Base-by-base conservation (phyloP, 2,113 vertebrate species). In the Prionailurus bengalensis region DNA sequence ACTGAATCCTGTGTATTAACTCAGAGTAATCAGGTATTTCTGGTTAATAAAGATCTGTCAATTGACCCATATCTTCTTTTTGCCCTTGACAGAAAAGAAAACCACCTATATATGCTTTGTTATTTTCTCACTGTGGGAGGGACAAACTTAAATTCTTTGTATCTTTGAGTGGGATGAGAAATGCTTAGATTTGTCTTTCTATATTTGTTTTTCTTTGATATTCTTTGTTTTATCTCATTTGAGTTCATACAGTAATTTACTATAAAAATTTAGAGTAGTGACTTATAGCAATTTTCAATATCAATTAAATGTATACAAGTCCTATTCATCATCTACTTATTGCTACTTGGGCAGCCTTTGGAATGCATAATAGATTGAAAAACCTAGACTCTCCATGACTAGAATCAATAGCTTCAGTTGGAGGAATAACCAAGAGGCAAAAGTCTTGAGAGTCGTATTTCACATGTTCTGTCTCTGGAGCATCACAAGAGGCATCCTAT, bases 1-100 rank as follows among this genome's bases (percentile, higher is more conserved):
- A 39, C 33, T 58, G 39, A 71, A 61, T 8, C 25, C 23, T 88
- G 1, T 16, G 29, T 66, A 80, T 7, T 79, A 94, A 91, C 9
- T 83, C 53, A 89, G 45, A 96, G 45, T 82, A 86, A 93, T 95
- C 14, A 42, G 25, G 23, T 71, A 90, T 83, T 97, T 95, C 80
- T 86, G 79, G 29, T 45, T 81, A 53, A 91, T 66, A 95, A 96
- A 94, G 39, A 92, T 42, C 39, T 93, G n/a, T 96, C 70, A 80
- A 45, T 45, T 68, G 8, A 63, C 74, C 76, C 51, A 33, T 33
- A 48, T 45, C 63, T 55, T 58, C 17, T 68, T 74, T 96, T 82
- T 63, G 19, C 78, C 55, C 79, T 95, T 48, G 19, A 89, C 83
- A 79, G 36, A 45, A 81, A 70, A 80, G 14, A 27, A n/a, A 80